Base-by-base conservation (phyloP, 2,888 invertebrate genomes). In the Hecatera dysodea region DNA sequence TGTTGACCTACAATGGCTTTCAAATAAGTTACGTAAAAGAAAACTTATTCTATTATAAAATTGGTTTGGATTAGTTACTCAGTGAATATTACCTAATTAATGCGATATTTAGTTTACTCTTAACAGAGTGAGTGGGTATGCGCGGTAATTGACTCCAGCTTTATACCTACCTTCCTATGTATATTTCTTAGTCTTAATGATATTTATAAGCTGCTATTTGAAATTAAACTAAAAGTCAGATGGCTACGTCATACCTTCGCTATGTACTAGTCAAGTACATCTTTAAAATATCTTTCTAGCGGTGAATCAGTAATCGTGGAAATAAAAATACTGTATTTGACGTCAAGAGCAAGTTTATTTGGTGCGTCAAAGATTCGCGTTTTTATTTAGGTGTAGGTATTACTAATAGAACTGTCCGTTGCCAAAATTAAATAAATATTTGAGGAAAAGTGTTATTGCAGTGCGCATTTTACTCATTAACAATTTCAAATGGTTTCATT, bases 241-340 rank as follows among this genome's bases (percentile, higher is more conserved):
- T 22, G 6, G 24, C 39, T 67, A 67, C 61, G 57, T 79, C 57
- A 79, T 67, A 24, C n/a, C 11, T 57, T 61, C 70, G 36, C 57
- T 33, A 57, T 60, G 53, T 55, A 62, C 42, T 53, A 53, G 27
- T n/a, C 36, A 66, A 75, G 27, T 76, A 71, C n/a, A 67, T 61
- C 46, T 78, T 61, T 65, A 61, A 67, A 78, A 67, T 63, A 66
- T 66, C 19, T 70, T 22, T 67, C 39, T 48, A 64, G 76, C 19
- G 61, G 48, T 73, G 81, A 80, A 67, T 80, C 76, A 80, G 72
- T 64, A 46, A 56, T 61, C 29, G 55, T 67, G 39, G 29, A 75
- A 72, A 72, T 80, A 80, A 80, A 78, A 83, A 78, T 80, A 72
- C 71, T 78, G 70, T 56, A 74, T 59, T 78, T 85, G 83, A 85